Evolutionary conservation across 2,888 invertebrate genomes (phyloP).

Genomic region (Thalpophila matura): DNA sequence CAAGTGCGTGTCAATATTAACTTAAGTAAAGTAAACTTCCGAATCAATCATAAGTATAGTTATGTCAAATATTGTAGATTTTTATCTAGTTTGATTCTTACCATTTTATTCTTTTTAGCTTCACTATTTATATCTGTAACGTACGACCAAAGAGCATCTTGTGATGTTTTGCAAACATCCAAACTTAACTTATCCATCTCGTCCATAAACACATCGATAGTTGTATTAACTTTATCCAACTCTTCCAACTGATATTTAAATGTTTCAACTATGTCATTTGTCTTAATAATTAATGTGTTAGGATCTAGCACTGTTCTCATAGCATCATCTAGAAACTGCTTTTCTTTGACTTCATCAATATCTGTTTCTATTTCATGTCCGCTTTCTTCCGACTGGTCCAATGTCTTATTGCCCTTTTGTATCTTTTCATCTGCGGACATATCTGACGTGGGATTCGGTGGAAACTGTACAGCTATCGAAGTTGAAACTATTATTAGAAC

Average conservation of each 20-base stretch:
- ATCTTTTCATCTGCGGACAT: slow-evolving; percentile 84
- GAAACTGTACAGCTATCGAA: slow-evolving; percentile 75
- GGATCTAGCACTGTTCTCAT: slow-evolving; percentile 84
- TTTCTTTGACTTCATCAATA: slow-evolving; percentile 80
- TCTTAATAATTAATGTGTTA: slow-evolving; percentile 72
- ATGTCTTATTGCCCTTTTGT: slow-evolving; percentile 77
- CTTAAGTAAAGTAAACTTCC: neutral
- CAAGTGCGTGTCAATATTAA: too few species aligned
- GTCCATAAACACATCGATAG: slow-evolving; percentile 81
- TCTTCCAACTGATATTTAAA: slow-evolving; percentile 79
- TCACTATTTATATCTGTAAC: slow-evolving; percentile 85
- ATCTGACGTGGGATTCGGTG: slow-evolving; percentile 81
- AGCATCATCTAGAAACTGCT: slow-evolving; percentile 83
- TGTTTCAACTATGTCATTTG: slow-evolving; percentile 73
- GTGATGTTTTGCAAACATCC: slow-evolving; percentile 85
- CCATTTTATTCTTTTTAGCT: slow-evolving; percentile 85
- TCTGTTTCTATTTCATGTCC: slow-evolving; percentile 83
- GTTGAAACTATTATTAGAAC: slow-evolving; percentile 68
- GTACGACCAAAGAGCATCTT: slow-evolving; percentile 85
- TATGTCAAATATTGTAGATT: neutral
- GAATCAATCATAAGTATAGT: neutral
- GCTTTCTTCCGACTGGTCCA: slow-evolving; percentile 81
- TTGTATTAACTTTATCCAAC: slow-evolving; percentile 77
- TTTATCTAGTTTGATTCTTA: slow-evolving; percentile 56
- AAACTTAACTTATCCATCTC: slow-evolving; percentile 86